Base-by-base conservation (phyloP, 2,113 vertebrate species). In the Otis tarda region DNA sequence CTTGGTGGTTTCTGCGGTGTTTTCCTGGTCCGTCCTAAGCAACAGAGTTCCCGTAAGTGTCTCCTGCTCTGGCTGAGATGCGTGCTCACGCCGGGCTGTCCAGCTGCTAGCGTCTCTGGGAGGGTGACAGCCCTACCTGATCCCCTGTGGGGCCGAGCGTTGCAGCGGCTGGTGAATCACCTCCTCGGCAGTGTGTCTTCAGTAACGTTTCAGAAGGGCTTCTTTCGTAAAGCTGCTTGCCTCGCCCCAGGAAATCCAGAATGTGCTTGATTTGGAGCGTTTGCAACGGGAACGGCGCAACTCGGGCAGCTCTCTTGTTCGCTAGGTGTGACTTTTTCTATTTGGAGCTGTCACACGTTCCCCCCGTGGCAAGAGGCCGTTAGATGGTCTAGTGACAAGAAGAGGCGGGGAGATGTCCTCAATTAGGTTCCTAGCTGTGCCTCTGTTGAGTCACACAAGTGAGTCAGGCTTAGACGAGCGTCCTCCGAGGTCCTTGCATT, bases 31-130 rank as follows among this genome's bases (percentile, higher is more conserved):
- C 8, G 89, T 93, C 92, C 79, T 89, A 6, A 85, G 92, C 0
- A 47, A 97, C 77, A 93, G 91, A 88, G 83, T 50, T 74, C 70
- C 94, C 0, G 97, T 97, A 94, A 97, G 97, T 97, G 78, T 74
- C 12, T 33, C 12, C 41, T 68, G 69, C 74, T 68, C 24, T 2
- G 10, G 31, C 28, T 5, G 14, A 22, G 24, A 60, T 31, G 21
- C 0, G 0, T 0, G 1, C 11, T 64, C 9, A 1, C 35, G 9
- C 4, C 31, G 24, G 70, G 47, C 63, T 56, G 7, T 35, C 33
- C 33, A 50, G 45, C 24, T 20, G 7, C 35, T 1, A 1, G 37
- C 3, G 20, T 49, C 20, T 55, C 37, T 22, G 33, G 10, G 33
- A 56, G 35, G 22, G 11, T 16, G 12, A 37, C 28, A 59, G 24